phyloP scores from a whole-genome alignment of 2,113 vertebrate genomes.

The Diadophis punctatus region DNA sequence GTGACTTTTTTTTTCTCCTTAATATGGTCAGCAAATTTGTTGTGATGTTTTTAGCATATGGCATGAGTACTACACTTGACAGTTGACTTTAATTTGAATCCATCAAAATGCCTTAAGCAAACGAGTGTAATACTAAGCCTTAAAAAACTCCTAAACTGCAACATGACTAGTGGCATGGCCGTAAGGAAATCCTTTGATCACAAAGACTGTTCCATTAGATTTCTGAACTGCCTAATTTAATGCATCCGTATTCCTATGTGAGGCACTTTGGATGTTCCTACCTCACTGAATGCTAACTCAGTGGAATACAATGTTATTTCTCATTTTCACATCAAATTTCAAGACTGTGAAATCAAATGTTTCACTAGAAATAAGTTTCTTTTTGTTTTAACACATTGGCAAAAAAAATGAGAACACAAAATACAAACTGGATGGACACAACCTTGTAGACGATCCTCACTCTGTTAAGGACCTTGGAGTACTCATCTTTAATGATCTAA shows the following conservation, averaged over 20 bases:
- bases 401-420: too few species aligned
- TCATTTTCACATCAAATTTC: neutral
- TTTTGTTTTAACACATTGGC: neutral
- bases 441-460: too few species aligned
- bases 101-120: constrained; percentile 47
- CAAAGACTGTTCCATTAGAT: neutral
- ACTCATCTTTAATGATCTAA: too few species aligned
- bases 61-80: constrained; percentile 48
- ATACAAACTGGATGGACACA: too few species aligned
- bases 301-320: neutral
- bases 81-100: constrained; percentile 57
- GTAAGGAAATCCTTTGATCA: neutral
- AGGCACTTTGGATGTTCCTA: neutral
- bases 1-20: constrained; percentile 56
- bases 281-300: neutral
- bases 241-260: neutral
- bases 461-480: too few species aligned
- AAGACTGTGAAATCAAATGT: neutral
- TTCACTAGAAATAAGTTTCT: neutral
- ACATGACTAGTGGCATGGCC: constrained; percentile 45
- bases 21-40: constrained; percentile 54
- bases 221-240: neutral
- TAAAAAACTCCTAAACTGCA: constrained; percentile 51
- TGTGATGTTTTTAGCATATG: constrained; percentile 61
- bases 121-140: constrained; percentile 40